Evolutionary conservation across 2,113 vertebrate species (phyloP), one percentile per base, ranked within the genome.

Genomic region (Mesitornis unicolor): DNA sequence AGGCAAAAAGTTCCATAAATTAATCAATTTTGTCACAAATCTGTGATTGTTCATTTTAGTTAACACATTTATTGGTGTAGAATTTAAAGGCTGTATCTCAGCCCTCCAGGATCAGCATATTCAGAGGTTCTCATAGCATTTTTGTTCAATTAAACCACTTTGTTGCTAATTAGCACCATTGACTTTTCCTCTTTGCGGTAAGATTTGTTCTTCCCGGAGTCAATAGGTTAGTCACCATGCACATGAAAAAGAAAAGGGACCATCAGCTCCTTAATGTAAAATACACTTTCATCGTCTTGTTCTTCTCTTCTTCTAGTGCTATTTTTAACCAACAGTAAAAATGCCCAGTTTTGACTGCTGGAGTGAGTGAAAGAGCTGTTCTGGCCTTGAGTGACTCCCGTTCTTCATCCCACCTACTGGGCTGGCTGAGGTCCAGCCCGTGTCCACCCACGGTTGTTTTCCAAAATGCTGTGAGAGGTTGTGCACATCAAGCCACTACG

Each of bases 401-500:
- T 28, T 36, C n/a, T 82, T 57, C 31, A 59, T 74, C 80, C 47
- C 43, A 31, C 3, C 0, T 18, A 5, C 35, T 35, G 56, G 42
- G 12, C 28, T 70, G 75, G 48, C 48, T 40, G 74, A 75, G 57
- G 15, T 33, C 42, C 88, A 80, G 64, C 16, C 68, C 24, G 1
- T 14, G 17, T 33, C 31, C 77, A 81, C 31, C 38, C 10, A 0
- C 2, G 1, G 45, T 19, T 18, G 0, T 63, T 67, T 68, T 70
- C 42, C 47, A 25, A 6, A 35, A 65, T 43, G 48, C 63, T 22
- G 2, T 50, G 68, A 61, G 71, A 60, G 50, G 24, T 4, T 76
- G 57, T 16, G 1, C 45, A 5, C 1, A 1, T 57, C 15, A 22
- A 81, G 22, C 59, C 40, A 25, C 21, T 31, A 15, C 6, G 0